A percentile compares a stretch with the other conserved stretches of the same genome.
These are phyloP conservation scores for Pardosa pseudoannulata DNA, from an alignment of 2,888 invertebrate genomes.

Conservation along the genomic window DNA sequence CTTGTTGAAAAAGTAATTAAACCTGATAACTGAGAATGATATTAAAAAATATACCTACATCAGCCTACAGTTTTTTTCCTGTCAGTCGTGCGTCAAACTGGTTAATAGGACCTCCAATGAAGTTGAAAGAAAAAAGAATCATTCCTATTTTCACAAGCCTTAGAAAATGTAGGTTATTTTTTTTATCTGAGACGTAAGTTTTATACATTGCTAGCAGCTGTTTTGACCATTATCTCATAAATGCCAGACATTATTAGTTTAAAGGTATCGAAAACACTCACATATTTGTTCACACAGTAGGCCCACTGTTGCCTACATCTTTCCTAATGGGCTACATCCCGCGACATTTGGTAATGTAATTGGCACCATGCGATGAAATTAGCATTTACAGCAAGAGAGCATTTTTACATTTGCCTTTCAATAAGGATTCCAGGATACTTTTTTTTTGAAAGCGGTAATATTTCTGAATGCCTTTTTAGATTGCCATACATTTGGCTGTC, in stretches of 20 bases:
- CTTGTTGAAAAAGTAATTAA: too few species aligned
- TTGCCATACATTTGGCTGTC: too few species aligned
- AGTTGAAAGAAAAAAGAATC: too few species aligned
- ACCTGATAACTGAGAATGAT: too few species aligned
- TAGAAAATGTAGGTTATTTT: too few species aligned
- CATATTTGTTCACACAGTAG: background rate
- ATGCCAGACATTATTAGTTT: background rate
- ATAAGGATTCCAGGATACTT: background rate
- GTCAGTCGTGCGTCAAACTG: too few species aligned
- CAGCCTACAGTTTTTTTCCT: too few species aligned
- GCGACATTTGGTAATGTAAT: background rate
- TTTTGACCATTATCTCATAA: background rate
- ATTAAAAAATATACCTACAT: too few species aligned
- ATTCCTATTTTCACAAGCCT: too few species aligned
- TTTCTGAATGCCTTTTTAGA: too few species aligned
- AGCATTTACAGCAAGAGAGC: background rate
- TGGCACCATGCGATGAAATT: background rate
- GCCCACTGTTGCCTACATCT: background rate
- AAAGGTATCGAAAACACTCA: background rate
- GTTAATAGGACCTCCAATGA: too few species aligned
- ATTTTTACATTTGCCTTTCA: background rate
- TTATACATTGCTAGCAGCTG: background rate
- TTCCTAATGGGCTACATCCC: background rate
- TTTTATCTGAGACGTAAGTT: background rate
- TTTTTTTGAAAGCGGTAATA: background rate